Conservation (phyloP, 1,140 invertebrate genomes). For the Pseudobourletiella spinata region DNA sequence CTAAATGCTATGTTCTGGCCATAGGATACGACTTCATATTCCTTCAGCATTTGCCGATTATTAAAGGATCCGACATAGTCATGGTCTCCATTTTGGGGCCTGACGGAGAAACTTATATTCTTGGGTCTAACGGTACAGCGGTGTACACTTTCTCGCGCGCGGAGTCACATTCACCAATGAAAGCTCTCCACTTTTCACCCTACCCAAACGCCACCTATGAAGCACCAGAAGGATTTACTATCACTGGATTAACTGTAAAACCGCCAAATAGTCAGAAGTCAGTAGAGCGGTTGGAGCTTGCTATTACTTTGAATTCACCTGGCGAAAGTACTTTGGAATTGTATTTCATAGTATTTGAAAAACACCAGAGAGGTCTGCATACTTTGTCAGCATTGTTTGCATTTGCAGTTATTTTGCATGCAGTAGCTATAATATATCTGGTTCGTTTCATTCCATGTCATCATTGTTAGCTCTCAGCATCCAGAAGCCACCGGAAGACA, state of each 20-base stretch:
- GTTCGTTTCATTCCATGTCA: background rate
- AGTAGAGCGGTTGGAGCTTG: background rate
- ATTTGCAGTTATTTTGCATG: too few relatives aligned
- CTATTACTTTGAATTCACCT: background rate
- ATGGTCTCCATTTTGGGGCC: background rate
- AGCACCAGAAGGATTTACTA: background rate
- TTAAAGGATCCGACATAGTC: background rate
- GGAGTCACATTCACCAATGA: background rate
- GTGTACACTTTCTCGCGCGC: background rate
- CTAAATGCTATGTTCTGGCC: background rate
- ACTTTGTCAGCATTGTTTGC: background rate
- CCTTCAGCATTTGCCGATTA: background rate
- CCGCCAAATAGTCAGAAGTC: background rate
- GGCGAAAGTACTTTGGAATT: background rate
- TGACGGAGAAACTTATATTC: background rate
- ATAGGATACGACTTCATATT: background rate
- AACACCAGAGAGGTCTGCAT: background rate
- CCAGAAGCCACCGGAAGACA: background rate
- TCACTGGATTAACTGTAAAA: background rate
- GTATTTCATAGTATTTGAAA: background rate
- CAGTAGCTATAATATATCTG: background rate
- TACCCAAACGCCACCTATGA: background rate
- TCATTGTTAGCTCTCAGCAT: background rate
- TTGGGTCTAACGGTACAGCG: background rate
- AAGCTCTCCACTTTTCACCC: background rate